Percentiles rank a stretch among this genome's conserved stretches.
Evolutionary conservation across 2,797 vertebrate species (phyloP).

Genomic region (Channallabes apus): DNA sequence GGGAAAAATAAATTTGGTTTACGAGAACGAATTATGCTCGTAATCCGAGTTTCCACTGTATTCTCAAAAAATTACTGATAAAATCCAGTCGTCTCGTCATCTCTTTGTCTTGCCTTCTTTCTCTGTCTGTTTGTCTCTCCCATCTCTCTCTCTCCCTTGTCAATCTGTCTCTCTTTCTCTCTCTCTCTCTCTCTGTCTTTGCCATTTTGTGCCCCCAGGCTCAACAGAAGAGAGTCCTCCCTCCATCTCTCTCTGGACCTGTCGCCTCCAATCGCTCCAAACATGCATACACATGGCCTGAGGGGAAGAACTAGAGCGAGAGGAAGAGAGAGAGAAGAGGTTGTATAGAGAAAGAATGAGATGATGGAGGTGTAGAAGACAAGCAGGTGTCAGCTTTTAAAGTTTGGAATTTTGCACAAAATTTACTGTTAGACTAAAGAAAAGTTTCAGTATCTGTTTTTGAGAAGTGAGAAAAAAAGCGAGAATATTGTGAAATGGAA

Average conservation of each 20-base stretch:
- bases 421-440: background rate
- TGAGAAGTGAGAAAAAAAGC: background rate
- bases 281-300: background rate
- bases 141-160: background rate
- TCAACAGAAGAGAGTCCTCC: slow-evolving; percentile 54
- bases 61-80: no score
- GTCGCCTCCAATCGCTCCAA: slow-evolving; percentile 33
- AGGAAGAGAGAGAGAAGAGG: background rate
- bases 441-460: background rate
- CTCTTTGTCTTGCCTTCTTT: no score
- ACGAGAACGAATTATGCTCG: no score
- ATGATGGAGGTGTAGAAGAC: background rate
- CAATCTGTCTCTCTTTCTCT: slow-evolving; percentile 33
- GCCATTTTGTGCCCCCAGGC: slow-evolving; percentile 58
- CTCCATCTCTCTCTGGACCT: slow-evolving; percentile 50
- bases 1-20: no score
- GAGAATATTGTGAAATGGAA: background rate
- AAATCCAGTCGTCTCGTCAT: no score
- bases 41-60: no score
- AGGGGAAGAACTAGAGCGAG: background rate
- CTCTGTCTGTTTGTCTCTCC: no score
- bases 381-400: background rate
- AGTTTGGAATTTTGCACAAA: background rate
- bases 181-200: slow-evolving; percentile 47
- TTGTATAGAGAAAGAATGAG: background rate